Evolutionary conservation across 2,797 vertebrate species (phyloP).

Genomic region (Peromyscus aztecus): DNA sequence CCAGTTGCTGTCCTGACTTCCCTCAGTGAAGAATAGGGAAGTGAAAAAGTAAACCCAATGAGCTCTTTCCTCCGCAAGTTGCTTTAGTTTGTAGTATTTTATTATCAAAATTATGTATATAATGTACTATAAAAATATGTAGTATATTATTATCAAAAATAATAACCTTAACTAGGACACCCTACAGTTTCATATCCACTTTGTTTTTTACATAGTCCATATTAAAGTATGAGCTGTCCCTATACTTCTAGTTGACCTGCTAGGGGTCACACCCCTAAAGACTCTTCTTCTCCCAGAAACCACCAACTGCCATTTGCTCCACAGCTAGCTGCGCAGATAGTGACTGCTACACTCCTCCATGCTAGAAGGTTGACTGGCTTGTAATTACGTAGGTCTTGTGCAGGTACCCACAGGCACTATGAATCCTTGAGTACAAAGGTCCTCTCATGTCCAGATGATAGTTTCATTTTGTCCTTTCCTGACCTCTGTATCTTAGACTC

Average conservation of each 20-base stretch:
- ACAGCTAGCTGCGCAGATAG: neutral
- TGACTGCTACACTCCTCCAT: neutral
- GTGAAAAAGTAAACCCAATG: no score
- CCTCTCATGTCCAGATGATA: neutral
- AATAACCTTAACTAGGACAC: neutral
- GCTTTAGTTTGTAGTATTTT: neutral
- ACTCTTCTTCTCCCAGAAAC: neutral
- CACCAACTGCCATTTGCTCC: no score
- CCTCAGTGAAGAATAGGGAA: no score
- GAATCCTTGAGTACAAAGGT: neutral
- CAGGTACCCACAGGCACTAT: neutral
- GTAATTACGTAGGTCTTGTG: neutral
- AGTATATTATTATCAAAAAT: neutral
- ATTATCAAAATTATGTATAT: no score
- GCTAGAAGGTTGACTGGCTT: neutral
- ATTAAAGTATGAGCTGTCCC: neutral
- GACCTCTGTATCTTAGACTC: neutral
- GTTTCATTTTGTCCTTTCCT: neutral
- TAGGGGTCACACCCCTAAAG: neutral
- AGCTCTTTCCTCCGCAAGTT: neutral
- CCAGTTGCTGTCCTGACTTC: no score
- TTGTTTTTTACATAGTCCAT: neutral
- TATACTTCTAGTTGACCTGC: neutral
- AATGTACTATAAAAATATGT: no score
- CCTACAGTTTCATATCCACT: neutral